Conservation (phyloP, 2,888 invertebrate genomes). For the Mechanitis mazaeus region DNA sequence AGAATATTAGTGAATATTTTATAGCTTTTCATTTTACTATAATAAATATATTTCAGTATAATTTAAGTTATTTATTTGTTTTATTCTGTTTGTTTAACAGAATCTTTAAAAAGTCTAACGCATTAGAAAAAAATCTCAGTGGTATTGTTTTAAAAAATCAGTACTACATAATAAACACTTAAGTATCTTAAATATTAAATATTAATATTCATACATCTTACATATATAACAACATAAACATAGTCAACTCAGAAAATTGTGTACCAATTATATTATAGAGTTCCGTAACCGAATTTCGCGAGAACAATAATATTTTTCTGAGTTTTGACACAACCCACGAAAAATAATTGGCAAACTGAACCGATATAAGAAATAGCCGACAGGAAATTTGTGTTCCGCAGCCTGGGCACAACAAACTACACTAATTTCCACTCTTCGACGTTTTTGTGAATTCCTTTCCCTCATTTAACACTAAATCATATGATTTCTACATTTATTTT, state of each 20-base stretch:
- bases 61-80: too few relatives aligned
- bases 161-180: too few relatives aligned
- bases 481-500: neutral
- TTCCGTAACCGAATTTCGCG: slow-evolving; percentile 18
- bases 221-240: too few relatives aligned
- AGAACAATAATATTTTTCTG: slow-evolving; percentile 32
- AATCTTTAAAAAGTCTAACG: too few relatives aligned
- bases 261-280: neutral
- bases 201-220: too few relatives aligned
- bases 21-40: too few relatives aligned
- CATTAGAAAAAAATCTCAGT: too few relatives aligned
- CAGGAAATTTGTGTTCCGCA: slow-evolving; percentile 52
- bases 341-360: slow-evolving; percentile 33
- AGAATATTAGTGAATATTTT: too few relatives aligned
- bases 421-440: slow-evolving; percentile 44
- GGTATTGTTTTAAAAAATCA: too few relatives aligned
- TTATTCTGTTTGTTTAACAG: too few relatives aligned
- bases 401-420: slow-evolving; percentile 51
- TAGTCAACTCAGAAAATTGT: neutral
- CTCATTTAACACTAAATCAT: slow-evolving; percentile 15
- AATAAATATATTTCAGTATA: too few relatives aligned
- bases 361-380: slow-evolving; percentile 42
- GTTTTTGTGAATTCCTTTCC: slow-evolving; percentile 20
- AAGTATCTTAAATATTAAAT: too few relatives aligned
- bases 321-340: slow-evolving; percentile 15